Evolutionary conservation across 2,888 invertebrate species (phyloP), one percentile per base, ranked within the genome.

Genomic region (Cylloceria caligata): DNA sequence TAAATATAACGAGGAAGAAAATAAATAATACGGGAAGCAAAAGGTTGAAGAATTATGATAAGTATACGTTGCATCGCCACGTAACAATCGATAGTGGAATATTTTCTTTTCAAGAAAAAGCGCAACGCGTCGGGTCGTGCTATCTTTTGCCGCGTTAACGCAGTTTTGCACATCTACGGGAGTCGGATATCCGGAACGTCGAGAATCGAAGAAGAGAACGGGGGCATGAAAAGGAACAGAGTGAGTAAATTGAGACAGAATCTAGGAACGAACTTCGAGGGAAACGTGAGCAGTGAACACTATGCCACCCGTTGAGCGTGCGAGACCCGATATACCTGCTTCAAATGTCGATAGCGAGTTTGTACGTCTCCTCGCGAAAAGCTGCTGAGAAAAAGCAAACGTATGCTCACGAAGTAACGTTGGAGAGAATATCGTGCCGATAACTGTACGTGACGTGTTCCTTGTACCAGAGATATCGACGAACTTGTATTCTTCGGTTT

Each of bases 281-380:
- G 45, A 47, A 19, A 57, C 57, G 30, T 60, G 71, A 60, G 42
- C 57, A 19, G 45, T n/a, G 72, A 72, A 72, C 45, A 49, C 16
- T 19, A 16, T 34, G 45, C 57, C 5, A 57, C 19, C 7, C 30
- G 47, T 19, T 7, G 72, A 60, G 47, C 60, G 27, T 16, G 6
- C 57, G 60, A 60, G 60, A 30, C 60, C 19, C 45, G 45, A 60
- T 72, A 60, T 60, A 76, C 76, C 76, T 62, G 68, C 39, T 69
- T 68, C 36, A 76, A 76, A 76, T 62, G 76, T 76, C 76, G 76
- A 76, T 76, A 69, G 62, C 60, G 68, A 76, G 69, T 62, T 60
- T 69, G 57, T 68, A 76, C 74, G 62, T 69, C 49, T 76, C 68
- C 36, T 34, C 49, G 49, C 30, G 57, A 27, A 68, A 67, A 60